These are phyloP conservation scores for Cryptophagus acutangulus DNA, from an alignment of 2,888 invertebrate genomes.

Conservation along the genomic window DNA sequence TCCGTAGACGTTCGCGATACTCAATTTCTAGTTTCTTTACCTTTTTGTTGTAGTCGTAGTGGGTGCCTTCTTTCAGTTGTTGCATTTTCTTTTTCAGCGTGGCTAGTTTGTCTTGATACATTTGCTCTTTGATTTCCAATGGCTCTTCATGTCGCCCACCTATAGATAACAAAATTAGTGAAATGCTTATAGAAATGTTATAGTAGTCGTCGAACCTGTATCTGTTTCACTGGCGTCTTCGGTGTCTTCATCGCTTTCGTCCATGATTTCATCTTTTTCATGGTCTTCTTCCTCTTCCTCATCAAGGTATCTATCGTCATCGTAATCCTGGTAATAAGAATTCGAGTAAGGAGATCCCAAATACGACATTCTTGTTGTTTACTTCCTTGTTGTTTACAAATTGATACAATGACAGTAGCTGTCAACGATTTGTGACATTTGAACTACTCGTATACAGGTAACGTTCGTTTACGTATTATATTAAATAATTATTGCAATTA, in stretches of 20 bases:
- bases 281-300: slow-evolving; percentile 66
- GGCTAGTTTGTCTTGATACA: slow-evolving; percentile 86
- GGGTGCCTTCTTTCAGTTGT: slow-evolving; percentile 78
- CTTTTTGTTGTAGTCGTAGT: slow-evolving; percentile 80
- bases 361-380: slow-evolving; percentile 61
- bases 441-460: no score
- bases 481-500: no score
- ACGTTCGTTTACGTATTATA: no score
- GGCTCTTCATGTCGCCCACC: slow-evolving; percentile 65
- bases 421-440: no score
- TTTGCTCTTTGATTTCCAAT: slow-evolving; percentile 82
- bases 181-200: slow-evolving; percentile 3
- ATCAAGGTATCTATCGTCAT: slow-evolving; percentile 68
- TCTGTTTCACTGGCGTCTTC: slow-evolving; percentile 98
- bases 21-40: slow-evolving; percentile 77
- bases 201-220: slow-evolving; percentile 57
- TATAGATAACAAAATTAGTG: background rate
- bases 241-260: slow-evolving; percentile 70
- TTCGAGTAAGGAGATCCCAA: slow-evolving; percentile 65
- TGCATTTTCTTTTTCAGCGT: slow-evolving; percentile 84
- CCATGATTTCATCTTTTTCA: slow-evolving; percentile 49
- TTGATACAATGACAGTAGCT: no score
- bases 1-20: slow-evolving; percentile 71
- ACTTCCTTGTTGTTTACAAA: no score
- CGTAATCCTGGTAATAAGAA: slow-evolving; percentile 61